Evolutionary conservation across 2,113 vertebrate species (phyloP), one percentile per base, ranked within the genome.

Genomic region (Pseudorhombus dupliciocellatus): DNA sequence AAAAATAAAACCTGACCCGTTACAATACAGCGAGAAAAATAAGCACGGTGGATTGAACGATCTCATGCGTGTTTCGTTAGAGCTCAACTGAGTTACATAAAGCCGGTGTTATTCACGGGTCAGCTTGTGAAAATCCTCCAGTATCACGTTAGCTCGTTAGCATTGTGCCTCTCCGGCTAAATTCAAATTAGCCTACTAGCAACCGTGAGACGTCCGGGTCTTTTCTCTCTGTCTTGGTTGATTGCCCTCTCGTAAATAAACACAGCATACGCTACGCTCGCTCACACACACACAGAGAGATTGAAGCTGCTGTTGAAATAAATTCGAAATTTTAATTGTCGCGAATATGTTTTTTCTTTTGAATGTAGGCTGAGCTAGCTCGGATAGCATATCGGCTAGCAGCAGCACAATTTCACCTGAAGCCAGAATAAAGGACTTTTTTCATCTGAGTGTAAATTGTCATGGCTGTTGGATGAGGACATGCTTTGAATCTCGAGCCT

Each of bases 91-190:
- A 37, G 34, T 12, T 37, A 37, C 11, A 37, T 37, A 37, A 37
- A 37, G 34, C 34, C 34, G 34, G 34, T 28, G 37, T 66, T 61
- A 63, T 18, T 2, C 20, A 20, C 8, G 15, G 44, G n/a, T 9
- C 22, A 53, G 58, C 9, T 64, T 53, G 8, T 51, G 25, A 59
- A 42, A 9, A 60, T 26, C 8, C 11, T 60, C 18, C 44, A 37
- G 54, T 72, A 22, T 55, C 20, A 53, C 52, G 50, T 62, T 81
- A 81, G 79, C 85, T 24, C 22, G 56, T 74, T 86, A 87, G 84
- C 87, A 76, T 54, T 53, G 40, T 42, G 40, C 73, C 66, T 52
- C 65, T 60, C 55, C 63, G 68, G 87, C 71, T 80, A 75, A 75
- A 84, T 68, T 55, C 20, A 61, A 48, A 76, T 60, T 26, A 73